These are phyloP conservation scores for Lasioglossum figueresi DNA, from an alignment of 2,888 invertebrate genomes.

Conservation along the genomic window DNA sequence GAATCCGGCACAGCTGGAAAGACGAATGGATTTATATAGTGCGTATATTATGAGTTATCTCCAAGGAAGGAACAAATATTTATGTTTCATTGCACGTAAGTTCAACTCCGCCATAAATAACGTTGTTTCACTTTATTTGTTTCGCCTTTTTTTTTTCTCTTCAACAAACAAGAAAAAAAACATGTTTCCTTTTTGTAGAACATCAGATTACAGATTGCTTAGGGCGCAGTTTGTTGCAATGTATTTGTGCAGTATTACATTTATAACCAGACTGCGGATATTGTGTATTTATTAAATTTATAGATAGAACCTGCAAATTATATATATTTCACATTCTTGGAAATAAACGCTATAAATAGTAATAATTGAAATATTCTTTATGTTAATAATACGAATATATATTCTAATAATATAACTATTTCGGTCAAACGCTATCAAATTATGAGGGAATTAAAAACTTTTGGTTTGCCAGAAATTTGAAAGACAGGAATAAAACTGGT, in stretches of 20 bases:
- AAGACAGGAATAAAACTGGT: neutral
- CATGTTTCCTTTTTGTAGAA: neutral
- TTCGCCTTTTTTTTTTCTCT: neutral
- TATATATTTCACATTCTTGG: too few relatives aligned
- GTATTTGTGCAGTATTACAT: neutral
- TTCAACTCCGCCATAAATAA: conserved; percentile 66
- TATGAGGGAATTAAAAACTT: neutral
- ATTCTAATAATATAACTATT: neutral
- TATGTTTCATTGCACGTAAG: conserved; percentile 44
- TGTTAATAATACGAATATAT: neutral
- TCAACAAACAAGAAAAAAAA: neutral
- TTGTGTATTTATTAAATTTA: too few relatives aligned
- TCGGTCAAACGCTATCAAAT: neutral
- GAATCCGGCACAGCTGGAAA: conserved; percentile 59
- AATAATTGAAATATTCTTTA: too few relatives aligned
- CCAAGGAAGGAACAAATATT: conserved; percentile 43
- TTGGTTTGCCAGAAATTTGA: neutral
- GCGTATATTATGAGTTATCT: conserved; percentile 37
- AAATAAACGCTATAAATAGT: too few relatives aligned
- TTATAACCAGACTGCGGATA: neutral
- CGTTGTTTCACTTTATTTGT: conserved; percentile 70
- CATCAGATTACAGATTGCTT: neutral
- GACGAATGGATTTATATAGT: conserved; percentile 61
- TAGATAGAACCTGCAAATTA: too few relatives aligned
- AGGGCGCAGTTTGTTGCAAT: neutral